These are phyloP conservation scores for Campaea margaritaria DNA, from an alignment of 2,888 invertebrate species.

Conservation along the genomic window DNA sequence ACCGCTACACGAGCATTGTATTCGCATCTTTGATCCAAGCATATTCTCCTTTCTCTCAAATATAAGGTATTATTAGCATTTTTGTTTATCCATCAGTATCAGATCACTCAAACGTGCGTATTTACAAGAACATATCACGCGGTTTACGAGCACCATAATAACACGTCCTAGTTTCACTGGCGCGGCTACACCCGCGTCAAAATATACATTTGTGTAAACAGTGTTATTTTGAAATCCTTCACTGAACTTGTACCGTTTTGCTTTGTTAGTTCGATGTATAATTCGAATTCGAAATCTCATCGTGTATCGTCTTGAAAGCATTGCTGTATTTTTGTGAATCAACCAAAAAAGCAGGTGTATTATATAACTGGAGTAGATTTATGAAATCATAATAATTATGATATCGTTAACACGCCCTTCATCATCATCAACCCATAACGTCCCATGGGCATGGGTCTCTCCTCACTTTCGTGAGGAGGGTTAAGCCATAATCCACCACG, in stretches of 20 bases:
- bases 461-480: too few relatives aligned
- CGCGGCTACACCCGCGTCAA: slow-evolving; percentile 24
- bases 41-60: background rate
- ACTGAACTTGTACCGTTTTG: slow-evolving; percentile 21
- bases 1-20: background rate
- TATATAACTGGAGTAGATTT: too few relatives aligned
- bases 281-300: too few relatives aligned
- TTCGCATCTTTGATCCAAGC: background rate
- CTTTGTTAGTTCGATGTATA: slow-evolving; percentile 5
- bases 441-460: too few relatives aligned
- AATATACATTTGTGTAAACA: slow-evolving; percentile 32
- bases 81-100: slow-evolving; percentile 29
- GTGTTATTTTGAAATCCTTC: slow-evolving; percentile 27
- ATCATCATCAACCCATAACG: too few relatives aligned
- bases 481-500: too few relatives aligned
- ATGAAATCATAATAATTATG: too few relatives aligned
- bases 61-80: slow-evolving; percentile 30
- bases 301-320: too few relatives aligned
- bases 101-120: slow-evolving; percentile 48
- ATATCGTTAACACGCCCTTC: too few relatives aligned
- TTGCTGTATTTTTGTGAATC: too few relatives aligned
- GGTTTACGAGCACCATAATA: slow-evolving; percentile 54
- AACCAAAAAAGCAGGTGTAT: too few relatives aligned
- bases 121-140: slow-evolving; percentile 57
- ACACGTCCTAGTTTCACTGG: slow-evolving; percentile 52